Percentiles rank a stretch among this genome's conserved stretches.
Conservation (phyloP, 2,113 vertebrate genomes). For the Psittacula cyanocephala region DNA sequence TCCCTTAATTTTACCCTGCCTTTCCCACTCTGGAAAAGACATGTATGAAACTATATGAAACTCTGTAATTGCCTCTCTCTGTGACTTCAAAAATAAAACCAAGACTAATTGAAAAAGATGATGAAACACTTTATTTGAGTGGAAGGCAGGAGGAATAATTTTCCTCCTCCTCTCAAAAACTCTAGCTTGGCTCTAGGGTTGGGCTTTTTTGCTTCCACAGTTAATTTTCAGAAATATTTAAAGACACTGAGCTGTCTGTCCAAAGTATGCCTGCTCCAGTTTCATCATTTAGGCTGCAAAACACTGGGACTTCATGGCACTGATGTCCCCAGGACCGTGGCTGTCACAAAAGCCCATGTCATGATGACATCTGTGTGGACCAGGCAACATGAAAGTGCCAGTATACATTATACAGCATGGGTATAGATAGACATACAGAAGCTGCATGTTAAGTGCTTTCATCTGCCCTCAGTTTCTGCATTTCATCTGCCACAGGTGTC, state of each 20-base stretch:
- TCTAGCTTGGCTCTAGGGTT: not conserved
- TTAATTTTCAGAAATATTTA: not conserved
- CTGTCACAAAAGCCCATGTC: not conserved
- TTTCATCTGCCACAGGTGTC: not conserved
- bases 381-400: not conserved
- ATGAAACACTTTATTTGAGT: not conserved
- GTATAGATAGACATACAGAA: not conserved
- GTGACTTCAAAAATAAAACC: not conserved
- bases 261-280: not conserved
- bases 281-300: not conserved
- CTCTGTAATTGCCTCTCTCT: not conserved
- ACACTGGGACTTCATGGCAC: rapidly evolving
- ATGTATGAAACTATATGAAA: not conserved
- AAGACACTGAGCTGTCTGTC: not conserved
- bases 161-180: not conserved
- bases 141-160: not conserved
- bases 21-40: not conserved
- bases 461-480: not conserved
- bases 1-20: not conserved
- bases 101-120: not conserved
- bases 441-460: not conserved
- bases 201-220: not conserved
- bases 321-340: rapidly evolving
- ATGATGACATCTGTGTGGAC: not conserved
- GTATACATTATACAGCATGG: rapidly evolving